These are phyloP conservation scores for Xiphorhynchus erythropygius DNA, from an alignment of 2,797 vertebrate genomes.

Conservation along the genomic window DNA sequence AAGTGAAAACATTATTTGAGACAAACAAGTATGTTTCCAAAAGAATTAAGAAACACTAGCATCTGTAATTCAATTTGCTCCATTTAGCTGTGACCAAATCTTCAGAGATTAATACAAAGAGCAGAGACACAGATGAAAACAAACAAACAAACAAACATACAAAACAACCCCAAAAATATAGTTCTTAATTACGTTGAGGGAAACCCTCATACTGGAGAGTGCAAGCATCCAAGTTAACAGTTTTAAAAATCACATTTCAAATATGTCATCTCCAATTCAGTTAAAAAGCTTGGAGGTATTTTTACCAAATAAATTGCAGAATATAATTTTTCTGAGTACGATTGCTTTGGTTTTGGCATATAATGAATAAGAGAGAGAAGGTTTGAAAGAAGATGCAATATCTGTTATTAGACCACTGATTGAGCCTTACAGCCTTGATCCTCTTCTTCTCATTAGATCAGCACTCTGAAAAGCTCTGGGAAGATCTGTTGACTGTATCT, in stretches of 20 bases:
- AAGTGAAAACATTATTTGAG: background rate
- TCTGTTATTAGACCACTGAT: background rate
- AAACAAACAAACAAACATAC: background rate
- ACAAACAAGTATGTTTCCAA: background rate
- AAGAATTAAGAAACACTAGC: background rate
- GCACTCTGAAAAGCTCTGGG: conserved; percentile 9
- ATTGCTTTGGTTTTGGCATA: background rate
- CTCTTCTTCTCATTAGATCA: conserved; percentile 1
- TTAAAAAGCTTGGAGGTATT: background rate
- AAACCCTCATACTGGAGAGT: background rate
- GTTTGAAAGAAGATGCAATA: background rate
- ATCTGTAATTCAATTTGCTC: background rate
- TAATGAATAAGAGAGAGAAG: background rate
- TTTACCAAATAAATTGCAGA: background rate
- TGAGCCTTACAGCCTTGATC: conserved; percentile 24
- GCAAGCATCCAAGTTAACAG: background rate
- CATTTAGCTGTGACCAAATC: background rate
- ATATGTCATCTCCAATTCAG: background rate
- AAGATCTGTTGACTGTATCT: conserved; percentile 4
- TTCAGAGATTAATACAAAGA: background rate
- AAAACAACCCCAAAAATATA: background rate
- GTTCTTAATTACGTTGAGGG: background rate
- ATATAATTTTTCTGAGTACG: background rate
- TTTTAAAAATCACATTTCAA: background rate
- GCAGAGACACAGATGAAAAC: background rate